phyloP scores from a whole-genome alignment of 1,140 invertebrate species.

The Brachionus rubens region DNA sequence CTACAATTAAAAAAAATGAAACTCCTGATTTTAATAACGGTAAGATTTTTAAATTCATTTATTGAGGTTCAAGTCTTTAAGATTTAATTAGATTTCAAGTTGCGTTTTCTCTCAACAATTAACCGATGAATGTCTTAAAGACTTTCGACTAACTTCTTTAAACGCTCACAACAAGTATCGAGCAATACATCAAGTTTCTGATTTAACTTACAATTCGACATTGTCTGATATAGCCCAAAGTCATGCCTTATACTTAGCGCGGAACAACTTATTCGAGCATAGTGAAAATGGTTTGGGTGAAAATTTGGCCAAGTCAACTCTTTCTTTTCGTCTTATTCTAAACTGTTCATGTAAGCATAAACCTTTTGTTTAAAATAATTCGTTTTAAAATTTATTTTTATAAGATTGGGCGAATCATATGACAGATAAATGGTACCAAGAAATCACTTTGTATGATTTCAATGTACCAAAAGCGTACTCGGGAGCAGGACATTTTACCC shows the following conservation, averaged over 20 bases:
- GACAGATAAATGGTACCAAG: neutral
- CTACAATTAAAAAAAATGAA: too few species aligned
- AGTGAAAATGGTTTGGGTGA: neutral
- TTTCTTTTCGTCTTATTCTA: neutral
- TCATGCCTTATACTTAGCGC: neutral
- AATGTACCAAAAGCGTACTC: neutral
- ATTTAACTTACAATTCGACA: neutral
- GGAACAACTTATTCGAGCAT: neutral
- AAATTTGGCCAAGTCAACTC: neutral
- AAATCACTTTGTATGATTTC: neutral
- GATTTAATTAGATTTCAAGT: too few species aligned
- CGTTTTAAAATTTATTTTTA: neutral
- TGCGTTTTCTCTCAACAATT: neutral
- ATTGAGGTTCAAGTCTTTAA: too few species aligned
- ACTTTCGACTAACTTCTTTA: neutral
- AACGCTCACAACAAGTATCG: neutral
- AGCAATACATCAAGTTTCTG: neutral
- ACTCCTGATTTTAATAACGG: too few species aligned
- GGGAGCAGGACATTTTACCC: conserved; percentile 10
- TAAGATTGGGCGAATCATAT: neutral
- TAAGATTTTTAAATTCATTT: too few species aligned
- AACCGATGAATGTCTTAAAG: neutral
- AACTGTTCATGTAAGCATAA: conserved; percentile 1
- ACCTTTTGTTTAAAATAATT: neutral
- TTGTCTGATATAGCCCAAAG: neutral